These are phyloP conservation scores for Serranus cabrilla DNA, from an alignment of 2,797 vertebrate genomes.

Conservation along the genomic window DNA sequence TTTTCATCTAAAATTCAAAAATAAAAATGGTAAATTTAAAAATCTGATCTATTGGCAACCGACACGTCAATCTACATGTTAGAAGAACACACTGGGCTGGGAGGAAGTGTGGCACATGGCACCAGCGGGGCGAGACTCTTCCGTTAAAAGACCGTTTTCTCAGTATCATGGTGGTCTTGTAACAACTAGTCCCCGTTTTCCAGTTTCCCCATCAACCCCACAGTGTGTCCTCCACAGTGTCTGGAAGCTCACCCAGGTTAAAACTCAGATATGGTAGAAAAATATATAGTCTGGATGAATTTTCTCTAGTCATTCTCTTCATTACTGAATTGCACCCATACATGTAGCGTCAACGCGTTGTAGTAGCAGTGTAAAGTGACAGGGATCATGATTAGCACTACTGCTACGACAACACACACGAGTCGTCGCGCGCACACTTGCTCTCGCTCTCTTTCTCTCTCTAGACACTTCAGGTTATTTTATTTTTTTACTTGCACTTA, in stretches of 20 bases:
- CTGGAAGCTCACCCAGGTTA: slow-evolving; percentile 79
- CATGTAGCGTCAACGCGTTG: slow-evolving; percentile 76
- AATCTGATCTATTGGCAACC: slow-evolving; percentile 81
- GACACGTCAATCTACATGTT: slow-evolving; percentile 66
- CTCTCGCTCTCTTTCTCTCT: slow-evolving; percentile 63
- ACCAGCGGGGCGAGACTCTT: slow-evolving; percentile 19
- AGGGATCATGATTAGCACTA: slow-evolving; percentile 76
- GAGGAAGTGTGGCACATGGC: slow-evolving; percentile 51
- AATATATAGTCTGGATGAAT: slow-evolving; percentile 89
- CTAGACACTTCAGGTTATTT: slow-evolving; percentile 82
- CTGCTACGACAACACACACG: slow-evolving; percentile 62
- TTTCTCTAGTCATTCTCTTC: slow-evolving; percentile 83
- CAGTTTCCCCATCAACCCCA: slow-evolving; percentile 9
- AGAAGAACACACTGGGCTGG: slow-evolving; percentile 58
- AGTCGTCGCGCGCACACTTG: slow-evolving; percentile 56
- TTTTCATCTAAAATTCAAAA: slow-evolving; percentile 83
- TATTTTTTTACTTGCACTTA: slow-evolving; percentile 74
- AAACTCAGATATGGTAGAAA: slow-evolving; percentile 90
- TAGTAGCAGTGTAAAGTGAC: slow-evolving; percentile 79
- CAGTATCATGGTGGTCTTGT: slow-evolving; percentile 18
- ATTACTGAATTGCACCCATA: slow-evolving; percentile 84
- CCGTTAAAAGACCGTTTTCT: slow-evolving; percentile 25
- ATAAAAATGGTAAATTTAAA: slow-evolving; percentile 80
- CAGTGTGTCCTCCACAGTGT: slow-evolving; percentile 56
- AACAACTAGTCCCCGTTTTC: slow-evolving; percentile 22